Conservation (phyloP, 2,888 invertebrate species). For the Drosophila rubida region DNA sequence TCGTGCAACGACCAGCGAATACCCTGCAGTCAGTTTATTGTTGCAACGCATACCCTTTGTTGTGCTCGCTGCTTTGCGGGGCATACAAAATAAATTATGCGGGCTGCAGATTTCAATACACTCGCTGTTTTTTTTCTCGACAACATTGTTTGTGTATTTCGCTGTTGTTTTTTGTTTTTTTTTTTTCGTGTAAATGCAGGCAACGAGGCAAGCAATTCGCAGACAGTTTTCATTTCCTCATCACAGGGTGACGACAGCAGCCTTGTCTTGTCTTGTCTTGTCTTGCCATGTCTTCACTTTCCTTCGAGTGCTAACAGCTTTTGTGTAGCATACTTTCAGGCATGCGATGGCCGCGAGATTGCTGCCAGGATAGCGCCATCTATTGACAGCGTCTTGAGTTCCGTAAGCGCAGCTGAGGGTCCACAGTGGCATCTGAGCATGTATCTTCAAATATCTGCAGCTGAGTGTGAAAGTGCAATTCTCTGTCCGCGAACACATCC, state of each 20-base stretch:
- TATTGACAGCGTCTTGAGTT: not conserved
- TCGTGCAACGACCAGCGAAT: not conserved
- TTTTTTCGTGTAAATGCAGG: constrained; percentile 15
- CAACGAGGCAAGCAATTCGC: constrained; percentile 39
- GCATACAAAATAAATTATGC: constrained; percentile 36
- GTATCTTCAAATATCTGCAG: too few species aligned
- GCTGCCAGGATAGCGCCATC: not conserved
- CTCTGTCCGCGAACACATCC: too few species aligned
- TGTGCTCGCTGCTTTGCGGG: not conserved
- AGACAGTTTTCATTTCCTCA: constrained; percentile 24
- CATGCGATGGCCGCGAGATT: not conserved
- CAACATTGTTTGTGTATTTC: not conserved
- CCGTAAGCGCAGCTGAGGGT: too few species aligned
- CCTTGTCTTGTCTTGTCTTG: constrained; percentile 12
- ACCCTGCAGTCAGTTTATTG: not conserved
- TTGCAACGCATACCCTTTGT: not conserved
- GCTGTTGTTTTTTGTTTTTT: not conserved
- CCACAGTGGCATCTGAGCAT: too few species aligned
- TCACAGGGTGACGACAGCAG: not conserved
- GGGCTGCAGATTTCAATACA: constrained; percentile 28
- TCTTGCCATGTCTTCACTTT: not conserved
- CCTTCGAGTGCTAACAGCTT: constrained; percentile 29
- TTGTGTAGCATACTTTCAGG: constrained; percentile 8
- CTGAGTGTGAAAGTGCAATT: too few species aligned
- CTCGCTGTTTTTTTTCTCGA: not conserved